Evolutionary conservation across 1,140 invertebrate species (phyloP), one percentile per base, ranked within the genome.

Genomic region (Cyclina sinensis): DNA sequence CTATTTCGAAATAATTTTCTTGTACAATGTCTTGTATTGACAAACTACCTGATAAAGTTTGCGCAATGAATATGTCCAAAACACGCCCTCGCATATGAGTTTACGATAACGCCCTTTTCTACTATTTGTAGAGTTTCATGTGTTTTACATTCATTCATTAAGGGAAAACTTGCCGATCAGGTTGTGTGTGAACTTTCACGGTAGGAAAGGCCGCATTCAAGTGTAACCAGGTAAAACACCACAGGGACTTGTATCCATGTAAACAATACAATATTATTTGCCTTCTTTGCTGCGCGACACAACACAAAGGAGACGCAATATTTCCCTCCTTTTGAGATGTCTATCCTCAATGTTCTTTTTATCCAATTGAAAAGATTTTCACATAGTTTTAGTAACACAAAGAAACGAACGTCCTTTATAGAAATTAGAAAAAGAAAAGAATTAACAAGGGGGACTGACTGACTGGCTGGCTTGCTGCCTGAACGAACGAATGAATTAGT

Each of bases 151-250:
- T 65, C 32, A 70, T 70, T 70, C 65, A 70, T 11, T 1, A 30
- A 37, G 32, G 65, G 4, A 37, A 70, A 70, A 70, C 11, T 39
- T 70, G 65, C 32, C 35, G 14, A 70, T 70, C 65, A 70, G 65
- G 65, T 70, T 70, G 65, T 70, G 32, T 37, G 65, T 37, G 35
- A 70, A 70, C 37, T 35, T 24, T 70, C 65, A 70, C 65, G 65
- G 24, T 30, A 65, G 18, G 62, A 5, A 12, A n/a, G 1, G 32
- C 11, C 32, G 65, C 32, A 37, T 1, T 70, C 32, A 70, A 16
- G 11, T 16, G 65, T 9, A 70, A 37, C 32, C 2, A 30, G 4
- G n/a, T 65, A 65, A 70, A 70, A 70, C 9, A 24, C 65, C 65
- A n/a, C 65, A 37, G 65, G 65, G 65, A 70, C 11, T 37, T 16